These are phyloP conservation scores for Diplosoma virens DNA, from an alignment of 23 tunicate genomes.

Conservation along the genomic window DNA sequence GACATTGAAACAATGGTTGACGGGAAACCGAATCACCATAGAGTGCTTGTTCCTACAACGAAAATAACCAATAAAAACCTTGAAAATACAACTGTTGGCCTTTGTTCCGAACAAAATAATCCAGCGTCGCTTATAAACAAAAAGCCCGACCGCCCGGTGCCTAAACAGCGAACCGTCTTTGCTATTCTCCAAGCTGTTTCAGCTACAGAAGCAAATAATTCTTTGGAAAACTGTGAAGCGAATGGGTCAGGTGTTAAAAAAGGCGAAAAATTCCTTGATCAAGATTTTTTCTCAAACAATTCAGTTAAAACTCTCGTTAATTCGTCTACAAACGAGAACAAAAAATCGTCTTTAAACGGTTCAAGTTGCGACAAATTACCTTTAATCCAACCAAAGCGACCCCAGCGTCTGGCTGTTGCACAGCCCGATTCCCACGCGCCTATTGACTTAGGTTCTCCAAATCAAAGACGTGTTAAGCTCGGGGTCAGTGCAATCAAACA, in stretches of 20 bases:
- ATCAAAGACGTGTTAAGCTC: slow-evolving; percentile 50
- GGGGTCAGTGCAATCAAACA: slow-evolving; percentile 46
- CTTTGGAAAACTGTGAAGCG: neutral
- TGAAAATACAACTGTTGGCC: neutral
- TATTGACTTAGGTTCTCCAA: neutral
- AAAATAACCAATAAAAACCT: neutral
- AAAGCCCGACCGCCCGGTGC: slow-evolving; percentile 30
- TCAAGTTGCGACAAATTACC: too few species aligned
- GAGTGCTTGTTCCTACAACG: neutral
- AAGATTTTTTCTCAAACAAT: too few species aligned
- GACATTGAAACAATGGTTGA: too few species aligned
- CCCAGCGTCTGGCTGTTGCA: slow-evolving; percentile 30
- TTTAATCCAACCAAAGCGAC: slow-evolving; percentile 4
- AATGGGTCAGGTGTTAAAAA: too few species aligned
- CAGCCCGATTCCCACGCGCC: slow-evolving; percentile 17
- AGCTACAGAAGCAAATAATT: neutral
- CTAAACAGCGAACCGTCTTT: slow-evolving; percentile 57
- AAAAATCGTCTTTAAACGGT: too few species aligned
- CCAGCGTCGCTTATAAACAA: neutral
- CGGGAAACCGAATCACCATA: neutral
- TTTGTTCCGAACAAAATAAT: neutral
- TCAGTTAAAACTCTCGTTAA: too few species aligned
- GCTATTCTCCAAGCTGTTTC: neutral
- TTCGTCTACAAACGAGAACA: too few species aligned
- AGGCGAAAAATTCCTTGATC: too few species aligned